Evolutionary conservation across 2,888 invertebrate genomes (phyloP), one percentile per base, ranked within the genome.

Genomic region (Oscheius sp.): DNA sequence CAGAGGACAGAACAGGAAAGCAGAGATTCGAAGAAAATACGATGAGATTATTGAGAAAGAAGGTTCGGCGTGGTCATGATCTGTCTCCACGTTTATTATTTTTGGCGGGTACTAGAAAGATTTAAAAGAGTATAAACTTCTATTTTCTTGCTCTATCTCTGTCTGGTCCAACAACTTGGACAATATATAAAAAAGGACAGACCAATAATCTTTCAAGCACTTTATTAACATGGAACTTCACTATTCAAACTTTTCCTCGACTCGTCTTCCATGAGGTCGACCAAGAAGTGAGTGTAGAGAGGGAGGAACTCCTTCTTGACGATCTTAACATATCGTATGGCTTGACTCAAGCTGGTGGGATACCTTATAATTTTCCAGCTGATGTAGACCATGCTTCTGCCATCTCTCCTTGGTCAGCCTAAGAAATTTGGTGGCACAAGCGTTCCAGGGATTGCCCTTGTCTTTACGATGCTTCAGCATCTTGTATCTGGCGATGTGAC

Each of bases 391-490:
- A 81, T 91, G 91, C n/a, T 84, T 84, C 59, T 85, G 85, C 82
- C 88, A 90, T 0, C 91, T 85, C 42, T 84, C 85, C 35, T 89
- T 89, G 2, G 90, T 90, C 57, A 89, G 89, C 71, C 87, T 86
- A 80, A 91, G 86, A 53, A 91, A 84, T 76, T 89, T 90, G 62
- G 85, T 86, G 55, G 91, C 90, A 85, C 96, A 87, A 57, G 86
- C 76, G 65, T 89, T 89, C 42, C 84, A 94, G 13, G 96, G 95
- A 91, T 96, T 96, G 53, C 77, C 77, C 11, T 78, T 2, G 85
- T 95, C 94, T 88, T 94, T 94, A 86, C 93, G 93, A 91, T 99
- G 99, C 85, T 93, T 93, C 82, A 98, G 92, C 98, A 98, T 98
- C 80, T 94, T 95, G 91, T 99, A 99, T 50, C 96, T 92, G 0